Percentiles rank a stretch among this genome's conserved stretches.
phyloP scores from a whole-genome alignment of 2,797 vertebrate species.

The Takifugu ocellatus region DNA sequence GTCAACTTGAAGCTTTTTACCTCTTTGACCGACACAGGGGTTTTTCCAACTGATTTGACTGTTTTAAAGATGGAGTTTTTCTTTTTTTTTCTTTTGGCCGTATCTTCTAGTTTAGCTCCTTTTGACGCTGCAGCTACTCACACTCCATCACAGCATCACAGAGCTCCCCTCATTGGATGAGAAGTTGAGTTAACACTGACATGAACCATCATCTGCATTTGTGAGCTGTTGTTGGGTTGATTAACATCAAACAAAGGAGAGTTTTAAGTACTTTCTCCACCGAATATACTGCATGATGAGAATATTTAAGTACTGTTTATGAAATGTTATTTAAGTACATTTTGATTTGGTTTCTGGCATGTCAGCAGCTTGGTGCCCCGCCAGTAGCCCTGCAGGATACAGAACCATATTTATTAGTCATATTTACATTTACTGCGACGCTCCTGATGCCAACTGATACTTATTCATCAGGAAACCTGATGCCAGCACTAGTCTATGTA shows the following conservation, averaged over 20 bases:
- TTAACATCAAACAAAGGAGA: conserved; percentile 35
- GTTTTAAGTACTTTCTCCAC: conserved; percentile 74
- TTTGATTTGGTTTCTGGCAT: conserved; percentile 37
- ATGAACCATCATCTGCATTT: neutral
- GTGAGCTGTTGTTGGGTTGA: conserved; percentile 29
- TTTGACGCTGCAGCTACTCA: neutral
- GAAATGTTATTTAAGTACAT: conserved; percentile 57
- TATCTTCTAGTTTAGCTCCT: conserved; percentile 1
- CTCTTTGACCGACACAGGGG: conserved; percentile 3
- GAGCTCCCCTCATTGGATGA: neutral
- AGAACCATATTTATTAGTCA: conserved; percentile 64
- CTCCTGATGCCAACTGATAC: conserved; percentile 38
- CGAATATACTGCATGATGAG: conserved; percentile 71
- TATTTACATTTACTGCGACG: conserved; percentile 55
- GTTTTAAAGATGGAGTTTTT: too few species aligned
- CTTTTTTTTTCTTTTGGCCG: too few species aligned
- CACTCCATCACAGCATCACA: neutral
- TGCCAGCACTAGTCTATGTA: conserved; percentile 44
- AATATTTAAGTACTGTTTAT: conserved; percentile 67
- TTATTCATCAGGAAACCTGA: conserved; percentile 39
- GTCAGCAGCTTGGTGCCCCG: conserved; percentile 28
- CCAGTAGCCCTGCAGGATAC: conserved; percentile 30
- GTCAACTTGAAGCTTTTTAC: neutral
- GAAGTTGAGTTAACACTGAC: conserved; percentile 2
- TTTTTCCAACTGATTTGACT: conserved; percentile 5